Evolutionary conservation across 2,797 vertebrate species (phyloP).

Genomic region (Macroramphosus scolopax): DNA sequence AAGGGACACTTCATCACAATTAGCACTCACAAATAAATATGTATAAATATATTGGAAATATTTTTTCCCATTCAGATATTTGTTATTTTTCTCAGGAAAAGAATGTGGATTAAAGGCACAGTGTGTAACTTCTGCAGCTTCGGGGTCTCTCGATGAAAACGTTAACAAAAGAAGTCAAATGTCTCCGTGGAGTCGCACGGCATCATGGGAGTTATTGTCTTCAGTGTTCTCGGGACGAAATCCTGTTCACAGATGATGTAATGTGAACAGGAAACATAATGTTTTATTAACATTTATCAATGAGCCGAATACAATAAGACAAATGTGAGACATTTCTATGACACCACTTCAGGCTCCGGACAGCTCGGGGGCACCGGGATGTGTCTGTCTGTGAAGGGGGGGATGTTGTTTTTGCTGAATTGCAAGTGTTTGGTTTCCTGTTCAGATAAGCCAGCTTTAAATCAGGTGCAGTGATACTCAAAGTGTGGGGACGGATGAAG

Average conservation of each 20-base stretch:
- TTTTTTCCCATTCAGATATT: no score
- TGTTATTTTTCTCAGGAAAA: neutral
- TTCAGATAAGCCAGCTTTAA: slow-evolving; percentile 62
- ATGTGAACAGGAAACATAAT: no score
- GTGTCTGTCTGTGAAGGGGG: slow-evolving; percentile 24
- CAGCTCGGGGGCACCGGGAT: slow-evolving; percentile 9
- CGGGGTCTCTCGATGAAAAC: neutral
- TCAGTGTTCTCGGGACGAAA: no score
- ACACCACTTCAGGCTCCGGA: slow-evolving; percentile 11
- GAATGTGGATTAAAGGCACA: neutral
- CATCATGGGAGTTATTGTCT: no score
- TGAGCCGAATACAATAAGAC: neutral
- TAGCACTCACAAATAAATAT: no score
- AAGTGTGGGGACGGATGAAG: slow-evolving; percentile 42
- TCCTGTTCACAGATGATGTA: no score
- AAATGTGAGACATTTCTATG: slow-evolving; percentile 5
- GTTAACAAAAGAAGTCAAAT: no score
- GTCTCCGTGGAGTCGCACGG: no score
- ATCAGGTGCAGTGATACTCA: slow-evolving; percentile 58
- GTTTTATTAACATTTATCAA: no score
- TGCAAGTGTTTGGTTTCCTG: slow-evolving; percentile 65
- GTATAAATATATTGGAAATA: no score
- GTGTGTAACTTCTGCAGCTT: neutral
- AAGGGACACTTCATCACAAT: no score
- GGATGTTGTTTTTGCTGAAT: slow-evolving; percentile 62